Percentiles rank a stretch among this genome's conserved stretches.
These are phyloP conservation scores for Amphiprion percula DNA, from an alignment of 2,113 vertebrate genomes.

Conservation along the genomic window DNA sequence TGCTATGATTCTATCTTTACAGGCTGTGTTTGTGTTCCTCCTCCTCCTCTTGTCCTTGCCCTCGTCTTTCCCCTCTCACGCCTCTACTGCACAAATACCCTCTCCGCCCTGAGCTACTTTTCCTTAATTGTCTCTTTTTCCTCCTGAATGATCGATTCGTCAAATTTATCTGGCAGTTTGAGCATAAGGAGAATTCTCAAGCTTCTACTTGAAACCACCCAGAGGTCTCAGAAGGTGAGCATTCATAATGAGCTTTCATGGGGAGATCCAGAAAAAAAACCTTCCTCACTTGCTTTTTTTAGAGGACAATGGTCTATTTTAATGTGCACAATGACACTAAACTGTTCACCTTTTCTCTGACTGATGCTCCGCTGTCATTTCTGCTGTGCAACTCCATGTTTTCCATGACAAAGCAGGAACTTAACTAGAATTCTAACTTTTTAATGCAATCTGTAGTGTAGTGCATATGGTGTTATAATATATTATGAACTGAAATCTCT, in stretches of 20 bases:
- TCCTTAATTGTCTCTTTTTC: constrained; percentile 65
- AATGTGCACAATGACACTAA: neutral
- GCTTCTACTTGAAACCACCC: constrained; percentile 10
- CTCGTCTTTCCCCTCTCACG: constrained; percentile 29
- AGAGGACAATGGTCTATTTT: neutral
- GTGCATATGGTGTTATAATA: neutral
- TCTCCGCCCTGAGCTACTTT: constrained; percentile 51
- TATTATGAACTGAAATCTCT: neutral
- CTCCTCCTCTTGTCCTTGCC: constrained; percentile 59
- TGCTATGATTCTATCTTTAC: constrained; percentile 59
- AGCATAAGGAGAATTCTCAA: constrained; percentile 27
- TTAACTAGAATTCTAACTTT: neutral
- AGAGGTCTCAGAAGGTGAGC: constrained; percentile 41
- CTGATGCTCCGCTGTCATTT: neutral
- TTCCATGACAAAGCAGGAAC: neutral
- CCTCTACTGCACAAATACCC: constrained; percentile 31
- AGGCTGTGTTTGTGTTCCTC: constrained; percentile 56
- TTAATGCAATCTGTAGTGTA: neutral
- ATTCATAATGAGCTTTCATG: constrained; percentile 16
- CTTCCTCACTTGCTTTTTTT: neutral
- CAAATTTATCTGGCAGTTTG: constrained; percentile 57
- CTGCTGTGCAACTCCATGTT: neutral
- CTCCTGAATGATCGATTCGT: constrained; percentile 64
- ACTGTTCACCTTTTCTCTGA: neutral
- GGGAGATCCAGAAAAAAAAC: constrained; percentile 8